Conservation (phyloP, 1,140 invertebrate genomes). For the Scaptodrosophila lebanonensis region DNA sequence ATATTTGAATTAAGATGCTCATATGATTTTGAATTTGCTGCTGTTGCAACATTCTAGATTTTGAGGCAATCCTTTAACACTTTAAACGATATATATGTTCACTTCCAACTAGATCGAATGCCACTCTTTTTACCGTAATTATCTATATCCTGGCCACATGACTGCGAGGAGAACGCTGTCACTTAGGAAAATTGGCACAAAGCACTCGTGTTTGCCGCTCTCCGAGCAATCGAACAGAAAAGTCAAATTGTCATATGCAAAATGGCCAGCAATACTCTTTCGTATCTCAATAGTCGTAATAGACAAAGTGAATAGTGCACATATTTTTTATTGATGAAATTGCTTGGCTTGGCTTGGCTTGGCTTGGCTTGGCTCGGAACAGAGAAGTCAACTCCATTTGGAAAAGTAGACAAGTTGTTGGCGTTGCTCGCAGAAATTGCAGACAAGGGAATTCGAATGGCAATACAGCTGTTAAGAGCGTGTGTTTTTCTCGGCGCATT, state of each 20-base stretch:
- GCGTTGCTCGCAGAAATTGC: slow-evolving; percentile 45
- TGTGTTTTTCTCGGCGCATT: slow-evolving; percentile 10
- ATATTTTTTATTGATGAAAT: slow-evolving; percentile 74
- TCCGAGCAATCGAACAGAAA: slow-evolving; percentile 13
- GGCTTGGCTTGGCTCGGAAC: slow-evolving; percentile 42
- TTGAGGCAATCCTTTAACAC: too few species aligned
- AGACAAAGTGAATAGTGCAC: slow-evolving; percentile 27
- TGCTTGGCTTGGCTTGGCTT: slow-evolving; percentile 46
- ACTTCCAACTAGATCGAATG: too few species aligned
- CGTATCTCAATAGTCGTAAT: too few species aligned
- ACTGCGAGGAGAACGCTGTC: too few species aligned
- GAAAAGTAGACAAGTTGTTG: slow-evolving; percentile 66
- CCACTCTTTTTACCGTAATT: too few species aligned
- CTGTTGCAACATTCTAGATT: too few species aligned
- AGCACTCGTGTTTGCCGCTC: too few species aligned
- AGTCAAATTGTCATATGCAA: slow-evolving; percentile 44
- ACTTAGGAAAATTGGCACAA: too few species aligned
- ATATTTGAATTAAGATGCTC: too few species aligned
- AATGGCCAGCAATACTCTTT: slow-evolving; percentile 1
- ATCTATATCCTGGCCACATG: too few species aligned
- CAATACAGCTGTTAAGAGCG: slow-evolving; percentile 2
- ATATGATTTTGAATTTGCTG: too few species aligned
- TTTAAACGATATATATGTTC: too few species aligned
- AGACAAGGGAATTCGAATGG: slow-evolving; percentile 48
- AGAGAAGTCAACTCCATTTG: slow-evolving; percentile 49